Percentiles rank a stretch among this genome's conserved stretches.
phyloP scores from a whole-genome alignment of 2,797 vertebrate species.

The Lophotriccus pileatus region DNA sequence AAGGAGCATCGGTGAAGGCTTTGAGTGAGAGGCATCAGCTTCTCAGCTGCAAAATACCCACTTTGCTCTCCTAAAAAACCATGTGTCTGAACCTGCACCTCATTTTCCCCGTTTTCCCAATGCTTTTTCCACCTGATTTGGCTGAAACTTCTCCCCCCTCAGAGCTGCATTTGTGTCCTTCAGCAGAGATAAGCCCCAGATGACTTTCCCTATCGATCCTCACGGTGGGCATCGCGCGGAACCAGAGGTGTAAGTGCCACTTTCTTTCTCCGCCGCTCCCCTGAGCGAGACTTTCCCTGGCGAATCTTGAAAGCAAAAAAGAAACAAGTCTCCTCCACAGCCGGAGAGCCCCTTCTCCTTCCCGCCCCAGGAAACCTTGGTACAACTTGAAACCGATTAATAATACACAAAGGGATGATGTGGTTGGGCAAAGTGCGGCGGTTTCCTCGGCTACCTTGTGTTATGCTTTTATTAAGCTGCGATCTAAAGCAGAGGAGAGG shows the following conservation, averaged over 20 bases:
- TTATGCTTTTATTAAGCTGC: constrained; percentile 74
- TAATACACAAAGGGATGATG: constrained; percentile 72
- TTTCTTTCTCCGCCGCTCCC: neutral
- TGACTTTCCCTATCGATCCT: neutral
- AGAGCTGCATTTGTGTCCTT: neutral
- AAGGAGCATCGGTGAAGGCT: neutral
- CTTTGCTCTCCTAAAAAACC: neutral
- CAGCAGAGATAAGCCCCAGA: neutral
- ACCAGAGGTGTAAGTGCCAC: neutral
- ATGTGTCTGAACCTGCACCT: neutral
- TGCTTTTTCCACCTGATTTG: neutral
- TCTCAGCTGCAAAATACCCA: accelerated
- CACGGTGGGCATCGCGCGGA: neutral
- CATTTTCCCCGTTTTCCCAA: neutral
- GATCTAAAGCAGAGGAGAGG: constrained; percentile 59
- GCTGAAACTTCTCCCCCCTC: neutral
- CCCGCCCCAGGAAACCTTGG: constrained; percentile 46
- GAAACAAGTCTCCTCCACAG: neutral
- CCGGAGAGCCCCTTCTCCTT: constrained; percentile 42
- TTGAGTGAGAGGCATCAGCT: neutral
- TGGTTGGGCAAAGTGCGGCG: constrained; percentile 41
- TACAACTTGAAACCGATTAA: constrained; percentile 70
- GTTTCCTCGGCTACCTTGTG: constrained; percentile 35
- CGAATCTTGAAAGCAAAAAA: constrained; percentile 19
- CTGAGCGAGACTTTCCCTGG: constrained; percentile 41